Conservation (phyloP, 2,113 vertebrate species). For the Pitta sordida region DNA sequence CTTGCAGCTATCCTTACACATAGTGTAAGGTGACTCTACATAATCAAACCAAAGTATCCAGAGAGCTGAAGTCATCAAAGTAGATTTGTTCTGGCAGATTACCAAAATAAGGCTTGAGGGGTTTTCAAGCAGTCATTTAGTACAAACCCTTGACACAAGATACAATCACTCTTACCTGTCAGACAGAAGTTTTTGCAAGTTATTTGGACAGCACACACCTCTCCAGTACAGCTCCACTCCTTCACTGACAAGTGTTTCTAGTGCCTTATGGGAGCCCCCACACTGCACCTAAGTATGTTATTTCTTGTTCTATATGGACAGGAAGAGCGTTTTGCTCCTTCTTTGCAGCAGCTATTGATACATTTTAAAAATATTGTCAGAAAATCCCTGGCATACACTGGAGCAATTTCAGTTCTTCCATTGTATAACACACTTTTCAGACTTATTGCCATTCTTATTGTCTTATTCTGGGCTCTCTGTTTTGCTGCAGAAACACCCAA, state of each 20-base stretch:
- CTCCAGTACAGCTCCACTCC: not conserved
- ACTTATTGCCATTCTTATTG: not conserved
- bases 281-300: not conserved
- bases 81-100: not conserved
- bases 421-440: not conserved
- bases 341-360: not conserved
- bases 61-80: not conserved
- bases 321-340: not conserved
- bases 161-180: accelerated
- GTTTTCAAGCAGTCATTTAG: not conserved
- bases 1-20: not conserved
- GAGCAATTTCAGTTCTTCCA: not conserved
- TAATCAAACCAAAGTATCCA: not conserved
- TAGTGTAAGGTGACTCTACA: not conserved
- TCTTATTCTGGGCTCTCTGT: not conserved
- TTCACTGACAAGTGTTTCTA: not conserved
- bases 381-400: not conserved
- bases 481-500: not conserved
- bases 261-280: not conserved
- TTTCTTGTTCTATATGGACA: not conserved
- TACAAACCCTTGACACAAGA: not conserved
- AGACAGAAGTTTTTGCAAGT: not conserved
- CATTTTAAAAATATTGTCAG: not conserved
- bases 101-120: not conserved
- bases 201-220: not conserved